Conservation (phyloP, 2,888 invertebrate species). For the Rotaria socialis region DNA sequence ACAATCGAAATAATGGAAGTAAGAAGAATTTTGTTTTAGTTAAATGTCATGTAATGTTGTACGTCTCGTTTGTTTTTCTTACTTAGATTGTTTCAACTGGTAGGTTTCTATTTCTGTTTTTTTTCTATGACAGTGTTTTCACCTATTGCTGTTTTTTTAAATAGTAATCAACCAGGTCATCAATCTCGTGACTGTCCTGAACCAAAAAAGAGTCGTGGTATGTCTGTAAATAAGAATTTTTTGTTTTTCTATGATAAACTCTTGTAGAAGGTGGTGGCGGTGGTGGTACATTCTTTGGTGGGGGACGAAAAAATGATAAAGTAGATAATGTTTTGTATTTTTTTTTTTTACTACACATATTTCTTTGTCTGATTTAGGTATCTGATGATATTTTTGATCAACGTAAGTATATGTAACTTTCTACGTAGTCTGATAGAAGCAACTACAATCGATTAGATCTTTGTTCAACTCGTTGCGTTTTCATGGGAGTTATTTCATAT, state of each 20-base stretch:
- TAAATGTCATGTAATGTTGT: too few species aligned
- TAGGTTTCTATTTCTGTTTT: not conserved
- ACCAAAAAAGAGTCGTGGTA: not conserved
- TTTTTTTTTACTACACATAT: not conserved
- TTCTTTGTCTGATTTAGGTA: not conserved
- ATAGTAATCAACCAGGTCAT: constrained; percentile 21
- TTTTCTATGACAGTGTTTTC: not conserved
- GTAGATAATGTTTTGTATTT: not conserved
- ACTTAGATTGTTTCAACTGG: not conserved
- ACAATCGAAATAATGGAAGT: not conserved
- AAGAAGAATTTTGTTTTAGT: not conserved
- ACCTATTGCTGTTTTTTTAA: not conserved
- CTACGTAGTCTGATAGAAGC: too few species aligned
- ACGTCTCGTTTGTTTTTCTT: not conserved
- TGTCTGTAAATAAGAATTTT: not conserved
- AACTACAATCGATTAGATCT: too few species aligned
- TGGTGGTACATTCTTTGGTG: not conserved
- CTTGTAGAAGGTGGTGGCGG: not conserved
- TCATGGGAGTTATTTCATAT: too few species aligned
- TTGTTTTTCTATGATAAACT: not conserved
- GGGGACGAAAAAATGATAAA: not conserved
- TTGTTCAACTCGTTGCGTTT: too few species aligned
- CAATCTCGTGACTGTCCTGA: constrained; percentile 4
- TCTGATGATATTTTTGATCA: constrained; percentile 30
- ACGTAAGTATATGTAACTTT: not conserved